Percentiles rank a stretch among this genome's conserved stretches.
Conservation (phyloP, 2,797 vertebrate species). For the Bryconaethiops microstoma region DNA sequence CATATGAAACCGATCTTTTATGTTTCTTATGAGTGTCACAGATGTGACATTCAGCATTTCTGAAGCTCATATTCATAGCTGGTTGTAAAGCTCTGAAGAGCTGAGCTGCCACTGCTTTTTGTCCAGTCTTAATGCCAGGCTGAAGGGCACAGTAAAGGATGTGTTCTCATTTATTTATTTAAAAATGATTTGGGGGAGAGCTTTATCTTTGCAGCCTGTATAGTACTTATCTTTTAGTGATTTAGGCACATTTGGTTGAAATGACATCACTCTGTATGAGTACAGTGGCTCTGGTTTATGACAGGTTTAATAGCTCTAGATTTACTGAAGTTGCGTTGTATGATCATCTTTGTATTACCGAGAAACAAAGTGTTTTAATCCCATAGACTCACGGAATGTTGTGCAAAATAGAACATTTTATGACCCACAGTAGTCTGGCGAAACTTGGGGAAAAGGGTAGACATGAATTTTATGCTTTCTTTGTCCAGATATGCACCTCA, state of each 20-base stretch:
- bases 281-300: neutral
- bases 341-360: neutral
- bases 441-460: no score
- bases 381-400: neutral
- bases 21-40: slow-evolving; percentile 2
- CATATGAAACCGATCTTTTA: neutral
- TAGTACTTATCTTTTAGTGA: slow-evolving; percentile 68
- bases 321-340: neutral
- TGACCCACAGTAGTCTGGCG: neutral
- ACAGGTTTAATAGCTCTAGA: neutral
- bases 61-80: slow-evolving; percentile 14
- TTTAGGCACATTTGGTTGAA: slow-evolving; percentile 63
- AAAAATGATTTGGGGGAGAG: slow-evolving; percentile 69
- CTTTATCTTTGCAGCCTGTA: slow-evolving; percentile 71
- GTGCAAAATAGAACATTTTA: neutral
- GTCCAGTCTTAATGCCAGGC: slow-evolving; percentile 46
- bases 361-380: neutral
- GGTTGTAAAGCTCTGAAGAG: neutral
- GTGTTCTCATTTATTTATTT: slow-evolving; percentile 81
- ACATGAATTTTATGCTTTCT: neutral
- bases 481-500: neutral
- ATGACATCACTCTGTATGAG: slow-evolving; percentile 53
- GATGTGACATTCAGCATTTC: slow-evolving; percentile 7
- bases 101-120: slow-evolving; percentile 34
- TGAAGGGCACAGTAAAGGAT: slow-evolving; percentile 64